Conservation (phyloP, 1,140 invertebrate species). For the Trissolcus basalis region DNA sequence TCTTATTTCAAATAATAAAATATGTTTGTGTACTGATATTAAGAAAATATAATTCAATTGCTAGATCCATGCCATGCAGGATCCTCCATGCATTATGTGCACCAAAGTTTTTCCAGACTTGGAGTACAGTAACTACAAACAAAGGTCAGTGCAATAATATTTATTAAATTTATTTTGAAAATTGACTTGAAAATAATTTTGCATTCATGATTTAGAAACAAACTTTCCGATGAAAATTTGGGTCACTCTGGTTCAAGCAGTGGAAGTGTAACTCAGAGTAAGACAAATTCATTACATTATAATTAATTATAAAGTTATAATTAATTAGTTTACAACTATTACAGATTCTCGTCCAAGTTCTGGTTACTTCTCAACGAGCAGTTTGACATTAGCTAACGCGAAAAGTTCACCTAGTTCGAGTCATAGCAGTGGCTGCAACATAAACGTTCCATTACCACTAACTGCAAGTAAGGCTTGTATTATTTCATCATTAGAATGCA, state of each 20-base stretch:
- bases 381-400: constrained; percentile 55
- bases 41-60: constrained; percentile 5
- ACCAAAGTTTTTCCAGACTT: constrained; percentile 83
- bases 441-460: constrained; percentile 59
- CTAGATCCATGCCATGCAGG: constrained; percentile 83
- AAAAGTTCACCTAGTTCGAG: constrained; percentile 71
- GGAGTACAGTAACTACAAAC: constrained; percentile 70
- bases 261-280: constrained; percentile 65
- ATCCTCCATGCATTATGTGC: constrained; percentile 83
- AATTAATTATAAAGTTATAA: too few relatives aligned
- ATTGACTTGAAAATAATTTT: constrained; percentile 14
- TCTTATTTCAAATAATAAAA: constrained; percentile 3
- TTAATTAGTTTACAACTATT: neutral
- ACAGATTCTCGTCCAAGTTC: constrained; percentile 67
- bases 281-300: constrained; percentile 38
- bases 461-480: constrained; percentile 68
- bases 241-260: constrained; percentile 64
- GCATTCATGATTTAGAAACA: constrained; percentile 61
- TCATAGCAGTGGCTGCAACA: constrained; percentile 69
- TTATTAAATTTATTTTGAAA: constrained; percentile 7
- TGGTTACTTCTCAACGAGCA: constrained; percentile 67
- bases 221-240: constrained; percentile 63
- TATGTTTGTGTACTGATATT: too few relatives aligned
- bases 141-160: constrained; percentile 60
- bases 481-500: too few relatives aligned